phyloP scores from a whole-genome alignment of 92 coral and sea anemone species.

The Bergia sp. region DNA sequence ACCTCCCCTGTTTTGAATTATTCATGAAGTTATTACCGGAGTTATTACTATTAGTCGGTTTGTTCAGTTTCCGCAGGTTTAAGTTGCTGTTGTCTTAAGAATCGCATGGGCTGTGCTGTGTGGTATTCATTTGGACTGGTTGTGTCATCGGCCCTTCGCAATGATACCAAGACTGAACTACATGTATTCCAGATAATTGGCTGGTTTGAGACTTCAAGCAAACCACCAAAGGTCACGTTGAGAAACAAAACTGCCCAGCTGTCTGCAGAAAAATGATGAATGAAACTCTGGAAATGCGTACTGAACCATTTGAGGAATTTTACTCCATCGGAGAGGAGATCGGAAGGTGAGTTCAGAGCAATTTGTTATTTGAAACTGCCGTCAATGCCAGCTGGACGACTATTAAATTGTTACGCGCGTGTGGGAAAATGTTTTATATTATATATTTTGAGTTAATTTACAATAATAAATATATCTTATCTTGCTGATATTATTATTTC shows the following conservation, averaged over 20 bases:
- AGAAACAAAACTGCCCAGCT: background rate
- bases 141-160: conserved; percentile 5
- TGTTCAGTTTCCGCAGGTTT: background rate
- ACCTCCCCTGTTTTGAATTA: conserved; percentile 3
- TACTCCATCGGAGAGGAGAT: conserved; percentile 85
- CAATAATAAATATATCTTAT: background rate
- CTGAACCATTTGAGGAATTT: conserved; percentile 68
- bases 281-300: conserved; percentile 54
- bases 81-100: background rate
- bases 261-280: conserved; percentile 50
- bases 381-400: no score
- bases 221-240: conserved; percentile 33
- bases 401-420: background rate
- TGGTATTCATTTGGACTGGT: background rate
- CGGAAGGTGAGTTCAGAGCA: conserved; percentile 71
- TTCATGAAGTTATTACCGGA: conserved; percentile 1
- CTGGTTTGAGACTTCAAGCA: background rate
- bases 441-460: conserved; percentile 6
- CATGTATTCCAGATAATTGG: background rate
- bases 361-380: background rate
- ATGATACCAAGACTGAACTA: conserved; percentile 8
- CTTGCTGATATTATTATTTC: conserved; percentile 16
- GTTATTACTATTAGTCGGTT: background rate
- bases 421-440: background rate
- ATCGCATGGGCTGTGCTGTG: background rate